Evolutionary conservation across 2,888 invertebrate species (phyloP), one percentile per base, ranked within the genome.

Genomic region (Epinotia ramella): DNA sequence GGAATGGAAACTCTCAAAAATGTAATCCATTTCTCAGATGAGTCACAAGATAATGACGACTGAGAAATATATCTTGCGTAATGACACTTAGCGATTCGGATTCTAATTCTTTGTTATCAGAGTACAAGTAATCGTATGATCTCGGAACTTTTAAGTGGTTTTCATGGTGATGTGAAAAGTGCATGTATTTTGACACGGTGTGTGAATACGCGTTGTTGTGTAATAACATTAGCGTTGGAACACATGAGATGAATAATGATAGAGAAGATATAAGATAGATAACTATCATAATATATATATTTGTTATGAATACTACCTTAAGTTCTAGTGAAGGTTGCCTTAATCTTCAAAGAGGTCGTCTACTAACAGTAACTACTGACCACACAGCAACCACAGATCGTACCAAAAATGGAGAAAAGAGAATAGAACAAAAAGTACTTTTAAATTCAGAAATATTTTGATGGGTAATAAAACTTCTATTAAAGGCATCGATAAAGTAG

Each of bases 1-100:
- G 88, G 86, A 88, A 89, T 87, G 90, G 87, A 91, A 91, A 85
- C 85, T 85, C 85, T 90, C 88, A 89, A 90, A 89, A 92, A 88
- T 87, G 86, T 89, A 89, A 92, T 91, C 89, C 89, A 89, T 92
- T 91, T 89, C 86, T 80, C 79, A 81, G 78, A 79, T 77, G 77
- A 73, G 59, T 77, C 73, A 71, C 40, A 66, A 77, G 76, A 78
- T 74, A 76, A 80, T 79, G 77, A 79, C 77, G 76, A n/a, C 46
- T 28, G 77, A 73, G 79, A 78, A 80, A 80, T 78, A 79, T 79
- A 66, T 79, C 79, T 79, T 69, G 65, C 68, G 70, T 70, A 77
- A 77, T 77, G 77, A 77, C 66, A 77, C 77, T 73, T 77, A 77
- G 70, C 62, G 46, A 65, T 70, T 24, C 70, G 76, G 62, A 71